Evolutionary conservation across 30 jellyfish, hydroid and myxozoan species (phyloP).

Genomic region (Sanderia malayensis): DNA sequence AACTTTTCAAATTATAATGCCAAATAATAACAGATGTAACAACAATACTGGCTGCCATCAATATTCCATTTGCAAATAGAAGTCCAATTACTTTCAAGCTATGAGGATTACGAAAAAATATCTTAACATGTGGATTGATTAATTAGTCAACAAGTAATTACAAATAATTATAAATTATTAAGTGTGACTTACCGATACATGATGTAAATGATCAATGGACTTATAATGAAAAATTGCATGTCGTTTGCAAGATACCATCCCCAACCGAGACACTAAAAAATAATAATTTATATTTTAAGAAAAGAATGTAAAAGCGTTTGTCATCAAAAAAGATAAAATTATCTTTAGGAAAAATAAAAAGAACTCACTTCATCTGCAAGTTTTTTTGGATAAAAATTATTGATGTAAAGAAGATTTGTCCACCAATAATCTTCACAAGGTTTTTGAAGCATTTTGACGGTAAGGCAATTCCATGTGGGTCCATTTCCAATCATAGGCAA

Average conservation of each 20-base stretch:
- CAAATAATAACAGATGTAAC: conserved; percentile 39
- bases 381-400: conserved; percentile 71
- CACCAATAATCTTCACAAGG: conserved; percentile 82
- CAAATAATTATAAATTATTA: too few species aligned
- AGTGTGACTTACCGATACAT: conserved; percentile 70
- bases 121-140: too few species aligned
- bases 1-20: conserved; percentile 41
- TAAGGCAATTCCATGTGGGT: conserved; percentile 51
- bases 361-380: conserved; percentile 32
- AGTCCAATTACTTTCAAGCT: conserved; percentile 60
- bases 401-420: conserved; percentile 84
- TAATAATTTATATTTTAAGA: too few species aligned
- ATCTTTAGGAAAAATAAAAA: too few species aligned
- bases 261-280: conserved; percentile 90
- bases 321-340: too few species aligned
- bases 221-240: conserved; percentile 92
- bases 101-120: too few species aligned
- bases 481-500: conserved; percentile 74
- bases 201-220: conserved; percentile 68
- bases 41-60: conserved; percentile 30
- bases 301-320: too few species aligned
- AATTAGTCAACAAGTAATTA: too few species aligned
- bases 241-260: conserved; percentile 98
- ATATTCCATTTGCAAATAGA: conserved; percentile 21
- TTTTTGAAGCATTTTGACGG: conserved; percentile 1